Base-by-base conservation (phyloP, 2,797 vertebrate genomes). In the Phalloptychus januarius region DNA sequence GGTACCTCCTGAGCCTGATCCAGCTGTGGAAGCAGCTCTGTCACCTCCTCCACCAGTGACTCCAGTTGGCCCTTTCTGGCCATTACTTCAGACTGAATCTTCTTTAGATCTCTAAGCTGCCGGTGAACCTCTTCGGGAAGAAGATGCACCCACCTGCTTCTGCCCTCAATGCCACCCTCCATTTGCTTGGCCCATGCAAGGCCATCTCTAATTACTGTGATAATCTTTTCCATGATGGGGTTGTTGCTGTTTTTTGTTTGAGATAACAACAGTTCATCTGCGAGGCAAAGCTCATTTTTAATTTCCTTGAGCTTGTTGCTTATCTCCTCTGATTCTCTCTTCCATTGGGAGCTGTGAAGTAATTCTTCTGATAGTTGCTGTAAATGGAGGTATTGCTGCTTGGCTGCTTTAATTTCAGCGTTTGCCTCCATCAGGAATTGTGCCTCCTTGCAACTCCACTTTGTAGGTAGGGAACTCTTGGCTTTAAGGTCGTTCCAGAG, bases 51-150 rank as follows among this genome's bases (percentile, higher is more conserved):
- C n/a, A 89, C 94, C 92, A 97, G 91, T 0, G 86, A 86, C 1
- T 94, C 85, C 76, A 98, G 81, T 50, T 93, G 92, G 18, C 89
- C 89, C 74, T 97, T 95, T 87, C 96, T 97, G 72, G 77, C 91
- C 36, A 93, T 87, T 84, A 97, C 88, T 50, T 95, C 95, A 1
- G 93, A 94, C 10, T 96, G 96, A 52, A 95, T 79, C 80, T 94
- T 95, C 89, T 97, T 96, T 36, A 96, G 94, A 74, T 91, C 95
- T 89, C 93, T 91, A 82, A 98, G 96, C 89, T 98, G 97, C 25
- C 91, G 91, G 81, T 96, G 94, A 74, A 99, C 95, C 76, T 96
- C 92, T 38, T 95, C 96, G 0, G 97, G 97, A 25, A 97, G 95
- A 83, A 99, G 94, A 7, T 96, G 93, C 52, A 96, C 91, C 77